Evolutionary conservation across 2,888 invertebrate genomes (phyloP).

Genomic region (Miltochrista miniata): DNA sequence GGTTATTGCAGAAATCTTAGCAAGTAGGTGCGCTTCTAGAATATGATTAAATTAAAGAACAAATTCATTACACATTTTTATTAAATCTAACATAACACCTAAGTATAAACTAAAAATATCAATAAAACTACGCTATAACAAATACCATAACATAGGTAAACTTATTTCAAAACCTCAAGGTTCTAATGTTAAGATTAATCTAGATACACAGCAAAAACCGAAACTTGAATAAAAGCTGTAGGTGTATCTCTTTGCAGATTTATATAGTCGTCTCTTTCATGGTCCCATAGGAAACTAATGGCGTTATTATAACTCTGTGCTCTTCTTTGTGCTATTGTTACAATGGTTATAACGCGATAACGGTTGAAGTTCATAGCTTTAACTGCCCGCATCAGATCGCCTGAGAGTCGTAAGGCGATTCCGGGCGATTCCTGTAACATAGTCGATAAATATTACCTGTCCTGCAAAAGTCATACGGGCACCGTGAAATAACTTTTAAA

Average conservation of each 20-base stretch:
- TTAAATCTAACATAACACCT: too few species aligned
- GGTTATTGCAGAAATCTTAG: too few species aligned
- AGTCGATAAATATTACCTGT: too few species aligned
- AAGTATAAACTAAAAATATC: background rate
- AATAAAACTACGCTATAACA: background rate
- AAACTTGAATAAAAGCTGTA: conserved; percentile 64
- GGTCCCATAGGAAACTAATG: conserved; percentile 69
- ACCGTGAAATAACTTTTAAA: too few species aligned
- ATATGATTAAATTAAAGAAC: background rate
- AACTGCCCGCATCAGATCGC: conserved; percentile 58
- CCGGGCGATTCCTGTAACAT: conserved; percentile 47
- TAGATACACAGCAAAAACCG: conserved; percentile 65
- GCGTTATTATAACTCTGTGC: conserved; percentile 71
- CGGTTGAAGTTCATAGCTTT: conserved; percentile 60
- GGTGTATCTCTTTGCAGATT: conserved; percentile 48
- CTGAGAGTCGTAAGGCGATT: conserved; percentile 54
- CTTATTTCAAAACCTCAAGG: background rate
- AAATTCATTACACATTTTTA: background rate
- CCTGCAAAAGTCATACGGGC: too few species aligned
- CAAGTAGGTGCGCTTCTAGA: too few species aligned
- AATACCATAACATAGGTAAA: background rate
- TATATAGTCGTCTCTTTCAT: conserved; percentile 54
- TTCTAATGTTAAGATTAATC: conserved; percentile 40
- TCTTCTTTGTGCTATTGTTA: conserved; percentile 65
- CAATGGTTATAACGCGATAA: conserved; percentile 61